Evolutionary conservation across 2,888 invertebrate species (phyloP).

Genomic region (Mantis religiosa): DNA sequence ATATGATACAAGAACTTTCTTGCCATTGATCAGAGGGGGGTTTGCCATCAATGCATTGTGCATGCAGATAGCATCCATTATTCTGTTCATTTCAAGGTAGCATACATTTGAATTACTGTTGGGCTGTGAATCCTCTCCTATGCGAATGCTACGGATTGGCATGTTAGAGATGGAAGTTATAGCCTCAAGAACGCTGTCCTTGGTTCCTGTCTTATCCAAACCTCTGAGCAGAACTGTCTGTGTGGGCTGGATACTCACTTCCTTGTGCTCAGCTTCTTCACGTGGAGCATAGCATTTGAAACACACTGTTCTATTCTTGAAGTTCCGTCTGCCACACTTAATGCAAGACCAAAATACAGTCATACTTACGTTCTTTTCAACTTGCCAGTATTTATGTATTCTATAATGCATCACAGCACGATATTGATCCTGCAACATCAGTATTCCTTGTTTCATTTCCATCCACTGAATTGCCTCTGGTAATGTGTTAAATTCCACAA

Average conservation of each 20-base stretch:
- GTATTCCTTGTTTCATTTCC: slow-evolving; percentile 80
- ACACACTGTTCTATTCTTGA: slow-evolving; percentile 88
- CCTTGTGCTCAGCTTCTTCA: slow-evolving; percentile 78
- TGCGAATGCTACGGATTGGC: slow-evolving; percentile 78
- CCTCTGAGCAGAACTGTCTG: slow-evolving; percentile 79
- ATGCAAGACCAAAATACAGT: slow-evolving; percentile 65
- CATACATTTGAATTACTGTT: slow-evolving; percentile 79
- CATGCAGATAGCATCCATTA: slow-evolving; percentile 77
- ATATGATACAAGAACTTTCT: slow-evolving; percentile 41
- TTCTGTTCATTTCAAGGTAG: slow-evolving; percentile 75
- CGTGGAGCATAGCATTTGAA: slow-evolving; percentile 89
- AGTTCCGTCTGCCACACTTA: slow-evolving; percentile 94
- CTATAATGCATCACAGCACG: slow-evolving; percentile 73
- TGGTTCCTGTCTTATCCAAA: slow-evolving; percentile 87
- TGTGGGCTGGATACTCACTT: slow-evolving; percentile 39
- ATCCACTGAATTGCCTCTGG: slow-evolving; percentile 87
- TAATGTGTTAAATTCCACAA: slow-evolving; percentile 89
- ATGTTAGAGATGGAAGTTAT: slow-evolving; percentile 66
- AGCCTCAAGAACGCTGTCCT: slow-evolving; percentile 82
- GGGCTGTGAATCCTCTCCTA: slow-evolving; percentile 79
- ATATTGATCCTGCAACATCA: slow-evolving; percentile 68
- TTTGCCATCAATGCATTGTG: slow-evolving; percentile 62
- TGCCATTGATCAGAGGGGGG: slow-evolving; percentile 56
- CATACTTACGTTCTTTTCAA: background rate
- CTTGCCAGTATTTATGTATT: slow-evolving; percentile 56